phyloP scores from a whole-genome alignment of 2,797 vertebrate genomes.

The Scolopax bukidnonensis region DNA sequence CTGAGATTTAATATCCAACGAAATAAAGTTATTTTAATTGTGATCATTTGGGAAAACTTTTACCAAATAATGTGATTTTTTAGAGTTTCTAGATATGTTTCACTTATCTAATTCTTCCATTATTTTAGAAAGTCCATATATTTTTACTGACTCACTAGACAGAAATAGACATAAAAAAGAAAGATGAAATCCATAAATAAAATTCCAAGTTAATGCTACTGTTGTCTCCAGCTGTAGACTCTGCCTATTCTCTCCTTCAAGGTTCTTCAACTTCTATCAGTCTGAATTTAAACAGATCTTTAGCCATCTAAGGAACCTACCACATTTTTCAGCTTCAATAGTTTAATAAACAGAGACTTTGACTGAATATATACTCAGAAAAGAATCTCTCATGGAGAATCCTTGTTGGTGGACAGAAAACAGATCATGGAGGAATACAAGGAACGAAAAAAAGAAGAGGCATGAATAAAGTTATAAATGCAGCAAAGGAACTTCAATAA shows the following conservation, averaged over 20 bases:
- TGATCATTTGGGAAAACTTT: neutral
- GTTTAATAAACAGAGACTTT: neutral
- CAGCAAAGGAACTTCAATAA: neutral
- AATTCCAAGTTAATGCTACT: neutral
- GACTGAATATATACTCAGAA: neutral
- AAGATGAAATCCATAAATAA: neutral
- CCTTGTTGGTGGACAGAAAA: neutral
- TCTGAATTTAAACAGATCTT: neutral
- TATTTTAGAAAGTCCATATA: neutral
- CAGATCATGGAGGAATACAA: neutral
- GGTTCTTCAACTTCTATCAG: neutral
- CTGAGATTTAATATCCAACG: neutral
- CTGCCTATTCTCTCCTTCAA: neutral
- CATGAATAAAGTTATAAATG: neutral
- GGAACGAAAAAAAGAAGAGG: neutral
- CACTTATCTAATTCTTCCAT: neutral
- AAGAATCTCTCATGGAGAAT: neutral
- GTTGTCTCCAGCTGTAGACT: neutral
- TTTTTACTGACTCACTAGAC: neutral
- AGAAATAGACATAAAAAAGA: neutral
- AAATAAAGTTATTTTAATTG: neutral
- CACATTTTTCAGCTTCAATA: neutral
- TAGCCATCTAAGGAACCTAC: neutral
- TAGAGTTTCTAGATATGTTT: neutral
- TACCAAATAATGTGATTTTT: neutral